Evolutionary conservation across 2,113 vertebrate genomes (phyloP).

Genomic region (Megaceryle maxima): DNA sequence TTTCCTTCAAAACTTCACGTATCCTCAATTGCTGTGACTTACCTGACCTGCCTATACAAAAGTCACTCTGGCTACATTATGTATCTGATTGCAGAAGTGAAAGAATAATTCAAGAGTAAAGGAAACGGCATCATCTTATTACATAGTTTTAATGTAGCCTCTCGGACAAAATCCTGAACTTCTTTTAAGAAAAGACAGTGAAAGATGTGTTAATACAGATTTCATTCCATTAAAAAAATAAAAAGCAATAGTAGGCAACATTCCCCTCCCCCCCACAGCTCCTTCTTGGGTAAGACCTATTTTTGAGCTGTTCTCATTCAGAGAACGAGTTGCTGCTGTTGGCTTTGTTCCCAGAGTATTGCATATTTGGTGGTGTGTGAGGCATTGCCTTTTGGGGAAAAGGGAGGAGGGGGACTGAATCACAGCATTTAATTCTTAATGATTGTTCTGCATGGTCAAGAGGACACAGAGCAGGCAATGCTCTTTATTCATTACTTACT

Average conservation of each 20-base stretch:
- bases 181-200: not conserved
- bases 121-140: not conserved
- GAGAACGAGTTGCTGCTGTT: conserved; percentile 48
- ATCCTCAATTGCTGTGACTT: not conserved
- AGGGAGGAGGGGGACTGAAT: conserved; percentile 54
- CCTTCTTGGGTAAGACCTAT: conserved; percentile 29
- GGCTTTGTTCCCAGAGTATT: conserved; percentile 44
- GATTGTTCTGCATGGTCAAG: conserved; percentile 70
- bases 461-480: conserved; percentile 56
- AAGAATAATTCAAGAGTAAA: not conserved
- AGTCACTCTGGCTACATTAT: not conserved
- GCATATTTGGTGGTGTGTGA: conserved; percentile 42
- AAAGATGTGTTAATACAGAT: not conserved
- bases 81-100: not conserved
- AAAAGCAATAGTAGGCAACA: conserved; percentile 1
- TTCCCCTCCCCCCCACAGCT: not conserved
- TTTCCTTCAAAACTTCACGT: not conserved
- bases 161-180: not conserved
- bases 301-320: conserved; percentile 64
- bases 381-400: conserved; percentile 42
- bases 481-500: conserved; percentile 71
- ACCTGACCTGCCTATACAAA: not conserved
- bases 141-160: not conserved
- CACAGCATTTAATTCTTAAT: conserved; percentile 72
- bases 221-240: not conserved